These are phyloP conservation scores for Anolis apletophallus DNA, from an alignment of 2,797 vertebrate species.

Conservation along the genomic window DNA sequence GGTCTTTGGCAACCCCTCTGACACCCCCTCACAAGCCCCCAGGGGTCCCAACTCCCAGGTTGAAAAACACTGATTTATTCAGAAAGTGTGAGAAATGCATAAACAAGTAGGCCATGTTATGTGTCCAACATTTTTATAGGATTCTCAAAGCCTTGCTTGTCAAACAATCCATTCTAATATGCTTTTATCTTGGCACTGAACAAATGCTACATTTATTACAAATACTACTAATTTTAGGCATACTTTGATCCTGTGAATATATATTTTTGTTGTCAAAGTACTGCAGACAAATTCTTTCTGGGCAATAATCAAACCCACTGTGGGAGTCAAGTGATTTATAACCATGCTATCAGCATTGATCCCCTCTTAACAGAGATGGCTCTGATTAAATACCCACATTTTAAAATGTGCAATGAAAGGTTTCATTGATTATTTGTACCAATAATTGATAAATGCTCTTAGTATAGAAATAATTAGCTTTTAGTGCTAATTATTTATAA, in stretches of 20 bases:
- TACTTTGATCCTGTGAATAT: background rate
- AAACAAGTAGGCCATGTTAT: background rate
- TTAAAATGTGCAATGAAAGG: conserved; percentile 30
- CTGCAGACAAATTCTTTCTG: conserved; percentile 16
- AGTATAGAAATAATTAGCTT: conserved; percentile 44
- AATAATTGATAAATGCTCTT: conserved; percentile 40
- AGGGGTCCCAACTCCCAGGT: too few species aligned
- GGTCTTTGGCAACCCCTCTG: too few species aligned
- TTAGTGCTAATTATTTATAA: conserved; percentile 46
- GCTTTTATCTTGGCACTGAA: background rate
- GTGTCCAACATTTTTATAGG: background rate
- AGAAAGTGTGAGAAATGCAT: background rate
- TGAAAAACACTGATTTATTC: background rate
- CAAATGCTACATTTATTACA: background rate
- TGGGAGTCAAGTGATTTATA: conserved; percentile 27
- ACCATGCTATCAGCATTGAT: conserved; percentile 26
- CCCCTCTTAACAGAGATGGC: conserved; percentile 11
- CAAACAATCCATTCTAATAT: background rate
- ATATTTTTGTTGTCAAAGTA: background rate
- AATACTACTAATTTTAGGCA: conserved; percentile 4
- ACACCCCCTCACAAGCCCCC: too few species aligned
- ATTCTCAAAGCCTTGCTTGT: background rate
- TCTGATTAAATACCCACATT: conserved; percentile 37
- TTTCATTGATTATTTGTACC: conserved; percentile 42
- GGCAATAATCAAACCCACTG: conserved; percentile 14